Conservation (phyloP, 2,113 vertebrate genomes). For the Anas platyrhynchos region DNA sequence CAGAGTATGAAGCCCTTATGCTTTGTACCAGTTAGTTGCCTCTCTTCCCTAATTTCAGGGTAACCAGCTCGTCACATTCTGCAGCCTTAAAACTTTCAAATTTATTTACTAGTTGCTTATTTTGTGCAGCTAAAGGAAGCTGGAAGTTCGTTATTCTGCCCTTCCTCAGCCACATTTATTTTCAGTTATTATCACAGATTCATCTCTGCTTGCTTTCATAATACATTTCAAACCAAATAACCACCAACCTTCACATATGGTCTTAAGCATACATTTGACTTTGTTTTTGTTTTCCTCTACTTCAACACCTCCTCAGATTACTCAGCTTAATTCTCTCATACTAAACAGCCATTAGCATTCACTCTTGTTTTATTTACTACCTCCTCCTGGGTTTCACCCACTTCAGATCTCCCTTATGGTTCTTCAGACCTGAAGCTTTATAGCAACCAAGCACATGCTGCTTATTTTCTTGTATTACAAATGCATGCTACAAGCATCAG, state of each 20-base stretch:
- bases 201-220: not conserved
- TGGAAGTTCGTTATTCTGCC: not conserved
- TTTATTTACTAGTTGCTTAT: conserved; percentile 13
- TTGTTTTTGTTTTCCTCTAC: conserved; percentile 47
- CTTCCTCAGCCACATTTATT: not conserved
- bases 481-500: not conserved
- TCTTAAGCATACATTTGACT: conserved; percentile 25
- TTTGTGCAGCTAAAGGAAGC: not conserved
- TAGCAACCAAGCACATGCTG: not conserved
- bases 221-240: conserved; percentile 22
- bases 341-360: conserved; percentile 38
- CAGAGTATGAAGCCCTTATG: not conserved
- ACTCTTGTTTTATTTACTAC: conserved; percentile 56
- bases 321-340: conserved; percentile 48
- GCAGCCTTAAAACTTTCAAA: not conserved
- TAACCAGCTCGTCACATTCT: conserved; percentile 26
- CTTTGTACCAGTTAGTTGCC: not conserved
- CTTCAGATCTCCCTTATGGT: conserved; percentile 35
- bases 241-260: conserved; percentile 25
- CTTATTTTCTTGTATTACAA: not conserved
- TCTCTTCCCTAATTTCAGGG: not conserved
- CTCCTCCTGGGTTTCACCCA: conserved; percentile 52
- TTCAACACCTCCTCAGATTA: conserved; percentile 64
- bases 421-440: not conserved
- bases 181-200: not conserved